phyloP scores from a whole-genome alignment of 2,888 invertebrate genomes.

The Drymonia ruficornis region DNA sequence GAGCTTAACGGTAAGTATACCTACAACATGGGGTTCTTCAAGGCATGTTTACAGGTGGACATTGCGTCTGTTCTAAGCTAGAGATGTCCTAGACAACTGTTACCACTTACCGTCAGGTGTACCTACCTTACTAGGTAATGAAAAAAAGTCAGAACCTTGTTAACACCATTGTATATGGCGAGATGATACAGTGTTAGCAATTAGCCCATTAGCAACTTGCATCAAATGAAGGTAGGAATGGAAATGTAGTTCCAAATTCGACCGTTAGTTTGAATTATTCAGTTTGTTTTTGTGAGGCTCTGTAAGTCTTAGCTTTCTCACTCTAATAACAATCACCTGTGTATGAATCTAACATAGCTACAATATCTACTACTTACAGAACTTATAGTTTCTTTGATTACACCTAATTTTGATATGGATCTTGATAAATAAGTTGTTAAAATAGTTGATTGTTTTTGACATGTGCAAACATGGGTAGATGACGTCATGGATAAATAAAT shows the following conservation, averaged over 20 bases:
- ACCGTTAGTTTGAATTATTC: background rate
- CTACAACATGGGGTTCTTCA: too few species aligned
- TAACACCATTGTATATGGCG: background rate
- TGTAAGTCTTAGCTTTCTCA: background rate
- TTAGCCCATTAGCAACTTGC: background rate
- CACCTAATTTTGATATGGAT: too few species aligned
- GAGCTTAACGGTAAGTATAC: constrained; percentile 86
- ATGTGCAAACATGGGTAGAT: background rate
- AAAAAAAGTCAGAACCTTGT: too few species aligned
- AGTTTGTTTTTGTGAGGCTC: background rate
- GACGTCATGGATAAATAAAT: background rate
- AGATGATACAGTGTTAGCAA: background rate
- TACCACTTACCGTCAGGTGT: too few species aligned
- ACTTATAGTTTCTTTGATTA: too few species aligned
- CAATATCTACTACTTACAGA: too few species aligned
- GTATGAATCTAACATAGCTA: too few species aligned
- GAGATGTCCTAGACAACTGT: too few species aligned
- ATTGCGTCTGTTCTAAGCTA: too few species aligned
- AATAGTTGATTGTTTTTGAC: too few species aligned
- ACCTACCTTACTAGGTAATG: too few species aligned
- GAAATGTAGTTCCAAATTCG: background rate
- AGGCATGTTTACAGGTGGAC: background rate
- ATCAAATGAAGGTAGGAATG: background rate
- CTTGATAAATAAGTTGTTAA: too few species aligned
- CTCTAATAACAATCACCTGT: background rate